Base-by-base conservation (phyloP, 2,113 vertebrate species). In the Australoheros scitulus region DNA sequence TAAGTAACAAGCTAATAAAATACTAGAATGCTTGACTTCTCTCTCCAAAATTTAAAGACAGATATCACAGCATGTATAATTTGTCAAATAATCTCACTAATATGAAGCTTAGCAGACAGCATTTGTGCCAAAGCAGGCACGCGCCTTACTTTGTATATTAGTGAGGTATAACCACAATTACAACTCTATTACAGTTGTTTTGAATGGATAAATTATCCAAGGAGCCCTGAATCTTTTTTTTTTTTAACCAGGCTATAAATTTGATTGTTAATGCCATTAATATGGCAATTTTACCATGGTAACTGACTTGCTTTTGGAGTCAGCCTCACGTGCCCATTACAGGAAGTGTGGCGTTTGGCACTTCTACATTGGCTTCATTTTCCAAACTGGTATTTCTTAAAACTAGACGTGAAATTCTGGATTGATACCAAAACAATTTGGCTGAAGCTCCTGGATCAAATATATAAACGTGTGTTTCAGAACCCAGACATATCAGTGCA, bases 401-500 rank as follows among this genome's bases (percentile, higher is more conserved):
- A 70, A 20, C 15, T 17, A 50, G 14, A 15, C 3, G 6, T 17
- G 47, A 50, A 17, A 6, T 50, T 50, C 47, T 17, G 5, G 10
- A 3, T 11, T 41, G 38, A 41, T 41, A 11, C 3, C 3, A 41
- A 41, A 41, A 41, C 38, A 41, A 41, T 41, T 11, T 41, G 38
- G 38, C 38, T 34, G 14, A 6, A 9, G 32, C 5, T 75, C 6
- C 10, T 36, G 3, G 36, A n/a, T 56, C 11, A 36, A 17, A 29
- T 8, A 3, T 2, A 4, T 72, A 3, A 24, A n/a, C 38, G 7
- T 75, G 14, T 9, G 10, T 74, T 64, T 3, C 85, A 95, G 94
- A 92, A 89, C 38, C 82, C 93, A 4, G 60, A 17, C 1, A 5
- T 90, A 24, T 78, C 81, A 24, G 57, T 91, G 78, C 81, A 85